Evolutionary conservation across 2,113 vertebrate genomes (phyloP), one percentile per base, ranked within the genome.

Genomic region (Gnathonemus echidnorhynchus): DNA sequence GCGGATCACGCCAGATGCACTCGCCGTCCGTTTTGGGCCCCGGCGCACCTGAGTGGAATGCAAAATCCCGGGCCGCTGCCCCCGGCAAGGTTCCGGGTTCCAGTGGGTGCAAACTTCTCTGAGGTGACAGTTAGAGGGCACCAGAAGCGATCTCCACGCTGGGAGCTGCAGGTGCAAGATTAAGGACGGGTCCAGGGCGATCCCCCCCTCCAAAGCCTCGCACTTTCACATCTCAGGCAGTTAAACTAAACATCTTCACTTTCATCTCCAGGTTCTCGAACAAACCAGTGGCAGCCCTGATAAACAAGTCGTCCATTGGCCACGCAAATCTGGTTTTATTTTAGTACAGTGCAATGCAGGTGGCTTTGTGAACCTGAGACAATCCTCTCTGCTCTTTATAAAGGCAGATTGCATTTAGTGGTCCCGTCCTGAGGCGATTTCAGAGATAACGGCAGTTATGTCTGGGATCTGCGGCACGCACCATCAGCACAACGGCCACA

Each of bases 41-140:
- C 1, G 62, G 89, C 53, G n/a, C 91, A 95, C 93, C 92, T 94
- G 94, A 94, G 91, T 62, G 83, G 93, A 94, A 91, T 95, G 88
- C 86, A 1, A 10, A 48, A 62, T 86, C 84, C 53, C 11, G 3
- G 35, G 35, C 31, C 4, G 35, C 52, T 0, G 53, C 52, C 52
- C 27, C 86, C 31, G 2, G 49, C n/a, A 3, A 50, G 24, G 49
- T 49, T n/a, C 83, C 83, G 45, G 27, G 11, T 35, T 7, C 46
- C 49, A 27, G 4, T 3, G 13, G 13, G 24, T 35, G 24, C 3
- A 24, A 10, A 10, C 42, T n/a, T 35, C n/a, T 46, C 46, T 15
- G 85, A 52, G 46, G 24, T 6, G 85, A 21, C 86, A 52, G 86
- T 48, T n/a, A 48, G 24, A 48, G 83, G 83, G 45, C 83, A 24